Percentiles rank a stretch among this genome's conserved stretches.
These are phyloP conservation scores for Periophthalmodon schlosseri DNA, from an alignment of 2,113 vertebrate genomes.

Conservation along the genomic window DNA sequence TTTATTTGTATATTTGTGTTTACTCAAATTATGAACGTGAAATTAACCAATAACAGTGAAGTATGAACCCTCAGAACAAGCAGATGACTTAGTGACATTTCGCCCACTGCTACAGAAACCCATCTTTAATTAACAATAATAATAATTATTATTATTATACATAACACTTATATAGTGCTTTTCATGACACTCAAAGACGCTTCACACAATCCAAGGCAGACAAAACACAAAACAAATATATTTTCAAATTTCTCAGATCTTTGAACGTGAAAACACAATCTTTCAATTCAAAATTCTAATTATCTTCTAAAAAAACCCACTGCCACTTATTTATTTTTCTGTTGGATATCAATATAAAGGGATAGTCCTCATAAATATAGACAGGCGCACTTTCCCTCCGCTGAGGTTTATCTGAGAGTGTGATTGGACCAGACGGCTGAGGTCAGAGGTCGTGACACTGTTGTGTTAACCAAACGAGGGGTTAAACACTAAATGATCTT, in stretches of 20 bases:
- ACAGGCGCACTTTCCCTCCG: conserved; percentile 27
- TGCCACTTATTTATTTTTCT: not conserved
- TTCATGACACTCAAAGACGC: no score
- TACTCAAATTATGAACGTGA: no score
- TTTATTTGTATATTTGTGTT: no score
- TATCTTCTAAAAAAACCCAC: not conserved
- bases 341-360: not conserved
- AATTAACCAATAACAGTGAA: no score
- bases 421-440: conserved; percentile 63
- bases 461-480: conserved; percentile 65
- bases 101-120: no score
- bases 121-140: no score
- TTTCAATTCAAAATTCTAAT: not conserved
- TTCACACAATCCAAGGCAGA: no score
- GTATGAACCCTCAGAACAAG: no score
- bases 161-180: no score
- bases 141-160: no score
- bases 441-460: conserved; percentile 62
- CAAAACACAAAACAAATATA: not conserved
- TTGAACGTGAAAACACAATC: not conserved
- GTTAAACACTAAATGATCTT: conserved; percentile 42
- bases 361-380: conserved; percentile 36
- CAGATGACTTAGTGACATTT: no score
- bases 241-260: not conserved
- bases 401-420: conserved; percentile 43